Evolutionary conservation across 1,140 invertebrate species (phyloP).

Genomic region (Bombus ignitus): DNA sequence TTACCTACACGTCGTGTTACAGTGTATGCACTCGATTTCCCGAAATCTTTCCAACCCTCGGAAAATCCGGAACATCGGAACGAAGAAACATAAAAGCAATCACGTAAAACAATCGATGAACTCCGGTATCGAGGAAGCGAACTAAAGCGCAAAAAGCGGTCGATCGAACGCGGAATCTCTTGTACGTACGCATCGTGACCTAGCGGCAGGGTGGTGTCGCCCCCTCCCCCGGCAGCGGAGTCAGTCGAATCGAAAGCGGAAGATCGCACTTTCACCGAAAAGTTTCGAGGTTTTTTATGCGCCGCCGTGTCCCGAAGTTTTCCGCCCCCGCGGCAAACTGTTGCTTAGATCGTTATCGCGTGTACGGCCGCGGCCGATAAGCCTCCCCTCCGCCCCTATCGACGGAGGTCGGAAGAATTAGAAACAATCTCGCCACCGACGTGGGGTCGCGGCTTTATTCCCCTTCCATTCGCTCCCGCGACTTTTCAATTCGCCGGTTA

Average conservation of each 20-base stretch:
- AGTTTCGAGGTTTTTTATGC: conserved; percentile 68
- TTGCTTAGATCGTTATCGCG: conserved; percentile 75
- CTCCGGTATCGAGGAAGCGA: background rate
- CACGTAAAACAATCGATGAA: background rate
- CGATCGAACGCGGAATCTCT: conserved; percentile 23
- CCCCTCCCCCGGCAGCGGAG: background rate
- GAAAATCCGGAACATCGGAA: background rate
- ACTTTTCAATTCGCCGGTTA: conserved; percentile 56
- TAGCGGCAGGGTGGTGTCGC: background rate
- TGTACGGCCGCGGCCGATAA: conserved; percentile 57
- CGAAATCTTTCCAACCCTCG: background rate
- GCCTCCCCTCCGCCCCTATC: conserved; percentile 23
- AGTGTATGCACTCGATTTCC: background rate
- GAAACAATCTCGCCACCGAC: conserved; percentile 60
- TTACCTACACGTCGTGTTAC: too few relatives aligned
- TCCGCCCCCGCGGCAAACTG: conserved; percentile 69
- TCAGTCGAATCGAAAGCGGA: conserved; percentile 55
- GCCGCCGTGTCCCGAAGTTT: conserved; percentile 62
- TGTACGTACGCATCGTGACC: conserved; percentile 5
- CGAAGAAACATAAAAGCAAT: background rate
- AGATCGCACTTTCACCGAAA: conserved; percentile 63
- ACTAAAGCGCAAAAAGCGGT: background rate
- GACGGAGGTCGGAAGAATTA: conserved; percentile 59
- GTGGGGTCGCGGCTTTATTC: conserved; percentile 24
- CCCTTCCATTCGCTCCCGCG: conserved; percentile 32